Base-by-base conservation (phyloP, 2,888 invertebrate species). In the Hemaris fuciformis region DNA sequence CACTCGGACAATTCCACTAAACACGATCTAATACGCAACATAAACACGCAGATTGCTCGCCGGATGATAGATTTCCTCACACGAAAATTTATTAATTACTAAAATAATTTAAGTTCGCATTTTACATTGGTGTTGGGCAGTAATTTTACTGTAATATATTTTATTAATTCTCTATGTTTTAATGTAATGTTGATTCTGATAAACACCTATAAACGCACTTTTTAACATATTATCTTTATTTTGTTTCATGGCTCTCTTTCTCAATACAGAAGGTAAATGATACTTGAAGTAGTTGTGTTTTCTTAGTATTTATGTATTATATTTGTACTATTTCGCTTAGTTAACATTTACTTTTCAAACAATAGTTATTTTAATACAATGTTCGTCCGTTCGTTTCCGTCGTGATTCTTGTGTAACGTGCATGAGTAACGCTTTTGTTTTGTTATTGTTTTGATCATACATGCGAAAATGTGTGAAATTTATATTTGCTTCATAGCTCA, bases 211-310 rank as follows among this genome's bases (percentile, higher is more conserved):
- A n/a, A 45, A 4, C 13, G 3, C 64, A 41, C 48, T 57, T 61
- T 67, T 61, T 71, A 73, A 74, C 66, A 63, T 60, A 64, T n/a
- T n/a, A n/a, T 65, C 57, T 68, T 77, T 87, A 74, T 88, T 87
- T 90, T 91, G 88, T 91, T 91, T 74, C 91, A 91, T 91, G 91
- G 73, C 79, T 84, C 72, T 75, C 82, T 75, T 77, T 76, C 69
- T 79, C 79, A 78, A 79, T 73, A 81, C 83, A 91, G 91, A 91
- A 91, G 91, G 91, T 91, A 91, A 89, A 65, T 53, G 18, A 7
- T 18, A 20, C 20, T 41, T 27, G 27, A n/a, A 48, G 60, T 62
- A 68, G 65, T 74, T 65, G 61, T 72, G 61, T 59, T 64, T 31
- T 53, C 18, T 27, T 23, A 53, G 53, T 53, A 46, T 41, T 60